These are phyloP conservation scores for Drosophila orosa DNA, from an alignment of 1,140 invertebrate genomes.

Conservation along the genomic window DNA sequence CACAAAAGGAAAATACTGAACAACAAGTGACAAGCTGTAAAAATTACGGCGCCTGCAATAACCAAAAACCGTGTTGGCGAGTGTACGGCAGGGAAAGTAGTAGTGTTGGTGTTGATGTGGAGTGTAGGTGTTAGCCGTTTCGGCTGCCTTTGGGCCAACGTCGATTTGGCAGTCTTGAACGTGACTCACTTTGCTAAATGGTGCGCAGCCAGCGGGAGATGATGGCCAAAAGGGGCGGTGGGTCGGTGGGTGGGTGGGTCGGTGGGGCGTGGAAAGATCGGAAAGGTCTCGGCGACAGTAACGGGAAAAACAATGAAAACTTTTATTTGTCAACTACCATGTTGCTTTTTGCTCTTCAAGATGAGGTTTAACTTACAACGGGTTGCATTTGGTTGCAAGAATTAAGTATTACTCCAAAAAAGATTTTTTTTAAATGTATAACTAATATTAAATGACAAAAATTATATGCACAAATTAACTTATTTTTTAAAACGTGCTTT, in stretches of 20 bases:
- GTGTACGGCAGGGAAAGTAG: constrained; percentile 54
- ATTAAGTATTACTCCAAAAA: not conserved
- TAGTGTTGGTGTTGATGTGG: constrained; percentile 10
- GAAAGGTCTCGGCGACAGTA: constrained; percentile 37
- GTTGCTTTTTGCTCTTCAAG: constrained; percentile 33
- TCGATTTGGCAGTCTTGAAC: constrained; percentile 79
- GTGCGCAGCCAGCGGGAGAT: constrained; percentile 61
- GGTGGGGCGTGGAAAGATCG: constrained; percentile 30
- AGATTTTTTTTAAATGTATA: not conserved
- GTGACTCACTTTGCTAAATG: constrained; percentile 81
- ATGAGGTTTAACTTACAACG: not conserved
- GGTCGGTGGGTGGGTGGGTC: too few species aligned
- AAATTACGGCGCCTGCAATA: constrained; percentile 70
- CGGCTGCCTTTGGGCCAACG: constrained; percentile 56
- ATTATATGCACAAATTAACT: not conserved
- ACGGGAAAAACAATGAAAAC: constrained; percentile 71
- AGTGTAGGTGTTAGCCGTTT: constrained; percentile 48
- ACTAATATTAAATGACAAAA: not conserved
- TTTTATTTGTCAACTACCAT: constrained; percentile 72
- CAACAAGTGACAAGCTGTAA: constrained; percentile 80
- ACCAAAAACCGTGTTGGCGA: constrained; percentile 65
- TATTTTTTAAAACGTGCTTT: not conserved
- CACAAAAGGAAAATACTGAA: constrained; percentile 20
- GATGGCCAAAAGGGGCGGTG: constrained; percentile 29
- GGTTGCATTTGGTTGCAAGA: not conserved